A percentile compares a stretch with the other conserved stretches of the same genome.
Conservation (phyloP, 2,888 invertebrate species). For the Chrysodeixis includens region DNA sequence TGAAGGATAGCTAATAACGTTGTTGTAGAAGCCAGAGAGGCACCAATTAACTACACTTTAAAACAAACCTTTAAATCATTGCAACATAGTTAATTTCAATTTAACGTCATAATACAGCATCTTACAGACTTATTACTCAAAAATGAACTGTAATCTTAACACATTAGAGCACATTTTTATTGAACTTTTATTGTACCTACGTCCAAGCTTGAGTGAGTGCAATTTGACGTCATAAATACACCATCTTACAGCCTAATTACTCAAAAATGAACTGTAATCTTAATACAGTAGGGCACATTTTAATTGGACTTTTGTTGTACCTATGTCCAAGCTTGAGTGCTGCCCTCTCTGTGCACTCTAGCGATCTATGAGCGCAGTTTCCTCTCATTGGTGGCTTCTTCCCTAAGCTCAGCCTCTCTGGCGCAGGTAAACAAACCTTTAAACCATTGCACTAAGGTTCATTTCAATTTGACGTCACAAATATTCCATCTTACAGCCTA, state of each 20-base stretch:
- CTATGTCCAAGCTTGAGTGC: slow-evolving; percentile 76
- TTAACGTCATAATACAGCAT: neutral
- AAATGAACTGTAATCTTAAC: neutral
- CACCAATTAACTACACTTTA: no score
- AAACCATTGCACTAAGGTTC: neutral
- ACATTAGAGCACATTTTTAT: neutral
- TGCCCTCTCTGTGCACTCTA: slow-evolving; percentile 83
- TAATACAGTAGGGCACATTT: neutral
- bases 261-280: neutral
- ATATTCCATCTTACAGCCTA: slow-evolving; percentile 18
- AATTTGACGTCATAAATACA: neutral
- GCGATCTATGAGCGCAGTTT: slow-evolving; percentile 86
- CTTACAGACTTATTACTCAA: slow-evolving; percentile 21
- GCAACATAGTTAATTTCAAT: no score
- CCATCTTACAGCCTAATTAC: slow-evolving; percentile 22
- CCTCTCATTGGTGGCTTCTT: slow-evolving; percentile 85
- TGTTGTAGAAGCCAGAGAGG: no score
- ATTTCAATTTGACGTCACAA: neutral
- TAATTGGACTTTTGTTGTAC: no score
- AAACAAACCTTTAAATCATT: no score
- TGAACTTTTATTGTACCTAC: no score
- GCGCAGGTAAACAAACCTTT: slow-evolving; percentile 62
- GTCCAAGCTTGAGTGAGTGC: slow-evolving; percentile 78
- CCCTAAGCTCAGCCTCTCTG: slow-evolving; percentile 85
- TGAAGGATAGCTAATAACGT: no score